Evolutionary conservation across 2,113 vertebrate species (phyloP), one percentile per base, ranked within the genome.

Genomic region (Lasiurus borealis): DNA sequence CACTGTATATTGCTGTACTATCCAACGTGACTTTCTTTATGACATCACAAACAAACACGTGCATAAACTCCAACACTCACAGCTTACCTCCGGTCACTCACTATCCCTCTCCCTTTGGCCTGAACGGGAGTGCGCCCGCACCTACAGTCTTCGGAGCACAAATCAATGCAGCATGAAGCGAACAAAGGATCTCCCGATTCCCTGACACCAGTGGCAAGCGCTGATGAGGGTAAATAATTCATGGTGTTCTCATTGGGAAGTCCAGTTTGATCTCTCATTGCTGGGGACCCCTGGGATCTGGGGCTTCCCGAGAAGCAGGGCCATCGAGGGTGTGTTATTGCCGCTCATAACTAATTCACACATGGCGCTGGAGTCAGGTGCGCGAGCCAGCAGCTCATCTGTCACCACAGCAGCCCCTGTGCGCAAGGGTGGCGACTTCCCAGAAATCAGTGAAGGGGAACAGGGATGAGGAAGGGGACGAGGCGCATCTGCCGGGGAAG

Each of bases 261-360:
- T 92, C 77, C 92, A 97, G 84, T 96, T 97, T 98, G 98, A 93
- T 96, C 73, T 68, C 96, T 97, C 96, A 96, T 94, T 95, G 66
- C 71, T 95, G 75, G 94, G 21, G 71, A 98, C 94, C 95, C 90
- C 90, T 94, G 93, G 92, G 97, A 93, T 96, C 91, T 96, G 68
- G 15, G 91, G 96, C 94, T 96, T 88, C 95, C 73, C 48, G 69
- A 97, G 96, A 98, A 97, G 96, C 1, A 90, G 88, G 95, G 97
- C 97, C 40, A 94, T 97, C 97, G 96, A 94, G 91, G 88, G 91
- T 94, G 97, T 81, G 92, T 96, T 97, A 97, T 98, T 97, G 91
- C 95, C 95, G 88, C 66, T 96, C 93, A 97, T 98, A 95, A 98
- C 91, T 98, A 98, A 98, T 98, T 98, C 97, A 98, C 97, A 97